phyloP scores from a whole-genome alignment of 2,797 vertebrate species.

The Anguilla anguilla region DNA sequence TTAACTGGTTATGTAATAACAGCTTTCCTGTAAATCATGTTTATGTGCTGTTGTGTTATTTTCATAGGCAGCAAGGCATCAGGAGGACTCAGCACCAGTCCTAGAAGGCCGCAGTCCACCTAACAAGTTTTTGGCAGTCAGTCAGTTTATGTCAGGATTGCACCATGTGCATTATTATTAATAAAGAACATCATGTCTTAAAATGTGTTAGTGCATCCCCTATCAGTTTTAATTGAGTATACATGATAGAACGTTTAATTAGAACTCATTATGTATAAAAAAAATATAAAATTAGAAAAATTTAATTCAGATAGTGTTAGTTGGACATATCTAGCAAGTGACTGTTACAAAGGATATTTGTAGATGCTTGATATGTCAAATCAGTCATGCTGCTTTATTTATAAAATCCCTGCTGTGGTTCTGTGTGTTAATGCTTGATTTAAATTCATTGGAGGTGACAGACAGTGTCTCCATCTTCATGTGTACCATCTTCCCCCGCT shows the following conservation, averaged over 20 bases:
- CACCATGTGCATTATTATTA: neutral
- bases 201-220: neutral
- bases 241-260: neutral
- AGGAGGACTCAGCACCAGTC: neutral
- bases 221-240: neutral
- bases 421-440: neutral
- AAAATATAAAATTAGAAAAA: neutral
- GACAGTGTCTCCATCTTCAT: neutral
- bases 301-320: neutral
- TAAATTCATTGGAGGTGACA: neutral
- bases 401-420: neutral
- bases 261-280: neutral
- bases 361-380: neutral
- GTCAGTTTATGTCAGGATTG: neutral
- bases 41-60: neutral
- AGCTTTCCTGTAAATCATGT: neutral
- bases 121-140: neutral
- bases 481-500: constrained; percentile 26
- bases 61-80: neutral
- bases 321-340: neutral
- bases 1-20: neutral
- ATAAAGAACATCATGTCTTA: neutral
- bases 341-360: neutral
- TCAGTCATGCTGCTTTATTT: neutral
- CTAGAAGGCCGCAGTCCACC: neutral